Percentiles rank a stretch among this genome's conserved stretches.
Conservation (phyloP, 1,140 invertebrate species). For the Amyelois transitella region DNA sequence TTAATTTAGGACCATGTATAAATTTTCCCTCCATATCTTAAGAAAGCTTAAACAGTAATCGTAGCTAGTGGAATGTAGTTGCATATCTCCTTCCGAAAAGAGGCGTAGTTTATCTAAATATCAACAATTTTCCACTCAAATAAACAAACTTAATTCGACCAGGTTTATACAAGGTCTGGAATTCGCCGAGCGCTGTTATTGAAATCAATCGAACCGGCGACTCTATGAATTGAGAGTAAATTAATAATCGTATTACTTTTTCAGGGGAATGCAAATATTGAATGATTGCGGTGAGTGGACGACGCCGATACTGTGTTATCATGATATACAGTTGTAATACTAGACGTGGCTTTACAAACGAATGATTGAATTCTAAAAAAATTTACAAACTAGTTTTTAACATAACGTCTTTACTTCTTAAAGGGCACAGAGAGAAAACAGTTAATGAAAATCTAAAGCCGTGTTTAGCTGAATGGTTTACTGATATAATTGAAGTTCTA, state of each 20-base stretch:
- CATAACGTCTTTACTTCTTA: no score
- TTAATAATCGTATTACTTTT: constrained; percentile 73
- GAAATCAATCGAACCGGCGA: constrained; percentile 40
- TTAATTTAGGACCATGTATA: no score
- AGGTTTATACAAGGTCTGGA: constrained; percentile 58
- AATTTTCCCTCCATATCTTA: no score
- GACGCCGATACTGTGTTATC: constrained; percentile 30
- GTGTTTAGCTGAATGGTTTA: no score
- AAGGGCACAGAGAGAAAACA: background rate
- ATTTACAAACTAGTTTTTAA: background rate
- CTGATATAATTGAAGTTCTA: no score
- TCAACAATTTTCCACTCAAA: constrained; percentile 14
- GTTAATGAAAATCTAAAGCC: no score
- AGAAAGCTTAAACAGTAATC: no score
- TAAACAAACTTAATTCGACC: constrained; percentile 47
- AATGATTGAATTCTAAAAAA: background rate
- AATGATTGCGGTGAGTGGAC: constrained; percentile 57
- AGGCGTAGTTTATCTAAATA: background rate
- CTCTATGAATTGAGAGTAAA: constrained; percentile 63
- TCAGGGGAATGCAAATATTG: constrained; percentile 69
- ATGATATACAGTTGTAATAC: background rate
- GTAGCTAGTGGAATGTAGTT: no score
- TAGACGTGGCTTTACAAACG: background rate
- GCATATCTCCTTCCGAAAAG: constrained; percentile 4
- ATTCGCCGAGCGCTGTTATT: constrained; percentile 36